Percentiles rank a stretch among this genome's conserved stretches.
phyloP scores from a whole-genome alignment of 2,797 vertebrate genomes.

The Xerus rutilus region DNA sequence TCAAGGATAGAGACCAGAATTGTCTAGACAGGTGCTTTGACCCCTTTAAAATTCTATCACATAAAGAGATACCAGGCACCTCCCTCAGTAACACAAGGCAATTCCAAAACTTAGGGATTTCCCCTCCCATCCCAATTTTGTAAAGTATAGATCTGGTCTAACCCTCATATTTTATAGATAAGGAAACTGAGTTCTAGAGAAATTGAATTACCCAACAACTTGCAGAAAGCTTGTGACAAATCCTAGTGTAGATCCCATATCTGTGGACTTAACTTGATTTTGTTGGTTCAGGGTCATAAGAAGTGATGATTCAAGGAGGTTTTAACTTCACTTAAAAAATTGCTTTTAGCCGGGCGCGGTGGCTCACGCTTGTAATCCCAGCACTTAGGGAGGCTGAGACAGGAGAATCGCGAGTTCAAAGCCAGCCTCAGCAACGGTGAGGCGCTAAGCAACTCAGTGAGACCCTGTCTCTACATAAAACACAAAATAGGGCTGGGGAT shows the following conservation, averaged over 20 bases:
- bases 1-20: background rate
- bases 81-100: background rate
- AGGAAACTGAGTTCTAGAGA: constrained; percentile 39
- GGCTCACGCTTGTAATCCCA: no score
- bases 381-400: no score
- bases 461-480: no score
- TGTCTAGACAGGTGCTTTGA: background rate
- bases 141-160: background rate
- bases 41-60: constrained; percentile 13
- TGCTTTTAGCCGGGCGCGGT: background rate
- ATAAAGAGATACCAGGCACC: background rate
- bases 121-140: background rate
- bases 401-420: no score
- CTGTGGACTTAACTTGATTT: background rate
- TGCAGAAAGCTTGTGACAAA: background rate
- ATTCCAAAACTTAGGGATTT: background rate
- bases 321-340: background rate
- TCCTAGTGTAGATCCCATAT: background rate
- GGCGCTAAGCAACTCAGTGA: no score
- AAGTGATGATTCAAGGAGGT: background rate
- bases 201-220: background rate
- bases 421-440: no score
- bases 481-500: no score
- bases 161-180: constrained; percentile 28
- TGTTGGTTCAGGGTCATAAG: background rate